Evolutionary conservation across 2,113 vertebrate genomes (phyloP).

Genomic region (Ammospiza nelsoni): DNA sequence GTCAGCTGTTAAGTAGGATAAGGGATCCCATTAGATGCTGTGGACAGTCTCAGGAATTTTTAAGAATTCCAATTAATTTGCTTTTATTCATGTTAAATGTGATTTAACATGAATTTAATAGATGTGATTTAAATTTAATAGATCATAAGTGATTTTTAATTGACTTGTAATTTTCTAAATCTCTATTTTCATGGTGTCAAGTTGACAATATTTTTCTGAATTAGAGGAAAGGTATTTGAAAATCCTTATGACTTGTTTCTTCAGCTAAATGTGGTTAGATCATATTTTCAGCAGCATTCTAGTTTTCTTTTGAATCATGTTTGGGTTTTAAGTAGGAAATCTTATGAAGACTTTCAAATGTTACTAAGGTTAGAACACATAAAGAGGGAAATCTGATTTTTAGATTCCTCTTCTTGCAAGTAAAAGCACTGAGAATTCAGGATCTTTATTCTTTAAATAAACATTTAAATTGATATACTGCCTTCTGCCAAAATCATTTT

Average conservation of each 20-base stretch:
- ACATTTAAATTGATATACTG: background rate
- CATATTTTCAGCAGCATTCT: background rate
- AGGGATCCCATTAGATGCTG: background rate
- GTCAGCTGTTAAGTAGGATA: background rate
- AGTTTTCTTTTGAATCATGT: slow-evolving; percentile 31
- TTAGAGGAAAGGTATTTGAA: background rate
- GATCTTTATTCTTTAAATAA: background rate
- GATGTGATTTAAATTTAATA: background rate
- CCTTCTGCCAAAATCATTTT: background rate
- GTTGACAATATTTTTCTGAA: background rate
- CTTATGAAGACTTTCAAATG: background rate
- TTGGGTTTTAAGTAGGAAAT: slow-evolving; percentile 32
- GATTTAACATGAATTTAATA: background rate
- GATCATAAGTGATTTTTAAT: background rate
- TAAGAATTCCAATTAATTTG: background rate
- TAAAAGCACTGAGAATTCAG: background rate
- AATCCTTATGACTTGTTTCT: background rate
- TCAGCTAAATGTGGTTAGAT: background rate
- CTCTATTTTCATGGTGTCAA: background rate
- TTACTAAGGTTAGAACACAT: slow-evolving; percentile 2
- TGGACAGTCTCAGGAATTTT: background rate
- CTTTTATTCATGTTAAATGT: background rate
- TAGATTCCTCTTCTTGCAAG: background rate
- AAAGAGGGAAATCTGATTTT: slow-evolving; percentile 26
- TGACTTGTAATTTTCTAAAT: background rate